Conservation (phyloP, 53 echinoderm and acorn worm genomes). For the Henricia sp. region DNA sequence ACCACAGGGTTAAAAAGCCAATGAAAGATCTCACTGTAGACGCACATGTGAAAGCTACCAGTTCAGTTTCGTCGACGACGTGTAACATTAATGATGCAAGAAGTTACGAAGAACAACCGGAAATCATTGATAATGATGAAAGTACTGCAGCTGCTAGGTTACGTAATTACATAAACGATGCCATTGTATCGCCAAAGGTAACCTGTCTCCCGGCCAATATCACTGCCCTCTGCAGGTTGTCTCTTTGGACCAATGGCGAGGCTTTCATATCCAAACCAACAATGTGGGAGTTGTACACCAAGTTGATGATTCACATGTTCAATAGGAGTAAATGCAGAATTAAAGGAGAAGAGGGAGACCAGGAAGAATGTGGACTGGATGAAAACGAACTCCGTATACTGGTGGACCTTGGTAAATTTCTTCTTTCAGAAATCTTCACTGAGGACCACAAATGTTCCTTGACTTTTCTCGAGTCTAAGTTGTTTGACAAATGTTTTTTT, state of each 20-base stretch:
- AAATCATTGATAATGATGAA: not conserved
- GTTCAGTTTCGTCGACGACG: too few relatives aligned
- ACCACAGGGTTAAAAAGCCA: too few relatives aligned
- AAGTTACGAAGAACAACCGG: not conserved
- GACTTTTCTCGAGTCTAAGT: not conserved
- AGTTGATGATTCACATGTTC: not conserved
- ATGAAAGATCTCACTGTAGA: too few relatives aligned
- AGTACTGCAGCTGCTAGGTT: not conserved
- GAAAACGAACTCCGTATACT: too few relatives aligned
- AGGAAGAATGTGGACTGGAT: not conserved
- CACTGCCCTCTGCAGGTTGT: not conserved
- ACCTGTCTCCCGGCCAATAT: not conserved
- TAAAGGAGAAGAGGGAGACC: not conserved
- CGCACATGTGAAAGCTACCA: too few relatives aligned
- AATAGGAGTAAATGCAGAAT: not conserved
- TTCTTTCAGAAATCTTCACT: too few relatives aligned
- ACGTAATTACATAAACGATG: not conserved
- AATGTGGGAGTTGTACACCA: not conserved
- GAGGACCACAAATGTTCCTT: too few relatives aligned
- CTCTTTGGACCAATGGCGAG: conserved; percentile 1
- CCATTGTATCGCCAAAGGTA: not conserved
- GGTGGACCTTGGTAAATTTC: too few relatives aligned
- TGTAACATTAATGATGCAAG: too few relatives aligned
- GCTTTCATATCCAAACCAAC: not conserved
- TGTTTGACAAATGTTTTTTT: not conserved